These are phyloP conservation scores for Rhagoletis pomonella DNA, from an alignment of 1,140 invertebrate species.

Conservation along the genomic window DNA sequence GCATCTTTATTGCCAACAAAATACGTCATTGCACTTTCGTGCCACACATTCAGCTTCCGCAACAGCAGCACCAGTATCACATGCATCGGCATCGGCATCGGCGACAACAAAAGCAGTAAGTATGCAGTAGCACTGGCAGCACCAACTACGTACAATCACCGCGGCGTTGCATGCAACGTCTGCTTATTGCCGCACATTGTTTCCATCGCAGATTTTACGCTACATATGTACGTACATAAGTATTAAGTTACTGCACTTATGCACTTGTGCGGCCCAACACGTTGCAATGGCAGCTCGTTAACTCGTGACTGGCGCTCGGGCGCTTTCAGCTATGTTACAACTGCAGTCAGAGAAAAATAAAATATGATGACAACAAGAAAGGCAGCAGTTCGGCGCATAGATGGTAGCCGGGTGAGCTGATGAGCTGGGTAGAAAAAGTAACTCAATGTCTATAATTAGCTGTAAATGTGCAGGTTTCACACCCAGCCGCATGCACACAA, in stretches of 20 bases:
- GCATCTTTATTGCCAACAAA: slow-evolving; percentile 29
- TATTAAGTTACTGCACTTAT: slow-evolving; percentile 6
- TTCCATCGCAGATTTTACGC: not conserved
- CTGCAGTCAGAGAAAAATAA: not conserved
- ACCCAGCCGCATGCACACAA: not conserved
- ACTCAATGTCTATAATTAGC: slow-evolving; percentile 51
- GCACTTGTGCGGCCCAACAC: slow-evolving; percentile 49
- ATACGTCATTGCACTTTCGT: slow-evolving; percentile 10
- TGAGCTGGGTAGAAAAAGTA: not conserved
- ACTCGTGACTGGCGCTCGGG: slow-evolving; percentile 24
- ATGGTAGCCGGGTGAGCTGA: not conserved
- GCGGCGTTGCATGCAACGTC: slow-evolving; percentile 13
- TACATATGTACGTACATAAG: too few relatives aligned
- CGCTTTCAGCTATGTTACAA: not conserved
- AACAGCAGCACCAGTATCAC: too few relatives aligned
- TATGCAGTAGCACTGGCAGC: not conserved
- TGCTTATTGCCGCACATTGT: not conserved
- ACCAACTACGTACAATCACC: not conserved
- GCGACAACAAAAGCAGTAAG: not conserved
- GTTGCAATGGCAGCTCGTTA: slow-evolving; percentile 48
- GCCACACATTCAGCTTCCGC: too few relatives aligned
- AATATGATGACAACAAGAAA: not conserved
- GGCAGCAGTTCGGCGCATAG: not conserved
- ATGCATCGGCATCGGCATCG: not conserved
- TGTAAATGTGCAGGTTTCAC: slow-evolving; percentile 36